Evolutionary conservation across 2,797 vertebrate genomes (phyloP).

Genomic region (Epinephelus awoara): DNA sequence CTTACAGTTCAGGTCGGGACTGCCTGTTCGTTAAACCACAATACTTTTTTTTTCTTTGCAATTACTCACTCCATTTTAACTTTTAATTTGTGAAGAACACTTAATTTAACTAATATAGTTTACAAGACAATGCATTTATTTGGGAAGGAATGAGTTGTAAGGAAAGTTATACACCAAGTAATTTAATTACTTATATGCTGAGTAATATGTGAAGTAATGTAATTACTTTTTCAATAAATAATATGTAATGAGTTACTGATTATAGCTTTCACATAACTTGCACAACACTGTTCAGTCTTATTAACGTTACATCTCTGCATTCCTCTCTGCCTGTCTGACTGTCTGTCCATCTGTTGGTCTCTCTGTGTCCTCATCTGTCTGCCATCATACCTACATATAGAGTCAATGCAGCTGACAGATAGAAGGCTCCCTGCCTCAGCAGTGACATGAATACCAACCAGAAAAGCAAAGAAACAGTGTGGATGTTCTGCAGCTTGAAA

Average conservation of each 20-base stretch:
- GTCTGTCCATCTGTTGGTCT: neutral
- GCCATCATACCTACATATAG: slow-evolving; percentile 5
- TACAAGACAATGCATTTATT: too few species aligned
- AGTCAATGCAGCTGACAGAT: slow-evolving; percentile 10
- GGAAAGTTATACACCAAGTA: neutral
- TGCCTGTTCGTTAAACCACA: neutral
- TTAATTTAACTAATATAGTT: too few species aligned
- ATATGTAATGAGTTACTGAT: neutral
- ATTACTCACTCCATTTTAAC: too few species aligned
- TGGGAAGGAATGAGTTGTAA: neutral
- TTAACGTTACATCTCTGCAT: neutral
- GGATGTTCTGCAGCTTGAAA: slow-evolving; percentile 21
- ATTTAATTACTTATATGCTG: neutral
- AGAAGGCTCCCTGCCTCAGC: neutral
- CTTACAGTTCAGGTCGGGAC: too few species aligned
- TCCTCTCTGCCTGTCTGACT: neutral
- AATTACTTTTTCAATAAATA: neutral
- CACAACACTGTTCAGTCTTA: neutral
- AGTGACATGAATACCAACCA: slow-evolving; percentile 45
- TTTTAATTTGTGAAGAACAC: too few species aligned
- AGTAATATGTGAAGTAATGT: neutral
- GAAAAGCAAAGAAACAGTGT: slow-evolving; percentile 7
- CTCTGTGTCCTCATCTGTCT: slow-evolving; percentile 14
- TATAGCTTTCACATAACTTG: neutral
- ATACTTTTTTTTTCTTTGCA: neutral